Evolutionary conservation across 2,113 vertebrate species (phyloP), one percentile per base, ranked within the genome.

Genomic region (Pterocles gutturalis): DNA sequence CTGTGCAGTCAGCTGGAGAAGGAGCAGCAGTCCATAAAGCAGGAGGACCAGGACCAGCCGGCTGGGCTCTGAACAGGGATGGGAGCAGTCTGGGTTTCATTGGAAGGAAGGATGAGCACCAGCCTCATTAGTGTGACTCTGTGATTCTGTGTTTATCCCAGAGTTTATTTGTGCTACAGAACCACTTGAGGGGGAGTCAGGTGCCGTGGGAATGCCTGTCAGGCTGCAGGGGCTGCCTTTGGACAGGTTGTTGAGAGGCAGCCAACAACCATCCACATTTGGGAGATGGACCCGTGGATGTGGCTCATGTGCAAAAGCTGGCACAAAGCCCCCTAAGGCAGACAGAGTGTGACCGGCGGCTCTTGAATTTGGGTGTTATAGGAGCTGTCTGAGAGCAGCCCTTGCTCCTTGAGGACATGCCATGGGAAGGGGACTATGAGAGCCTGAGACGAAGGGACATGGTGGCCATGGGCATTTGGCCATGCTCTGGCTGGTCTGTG

Each of bases 401-500:
- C 10, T 18, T 1, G 0, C 31, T 38, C 33, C 38, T 24, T 1
- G 5, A 24, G 10, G 24, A 25, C 0, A 0, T 38, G 36, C 17
- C 25, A 4, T 28, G 13, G 43, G 24, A 70, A 5, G 1, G 14
- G 22, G 14, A 8, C 33, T 26, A 22, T 22, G 21, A 86, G 28
- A 51, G 7, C 57, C 66, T 51, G 36, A 76, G 43, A 24, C 38
- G 48, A 61, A 57, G 22, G n/a, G 31, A 49, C 0, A 0, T 10
- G 17, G 29, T 71, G 64, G 15, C 36, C 38, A 16, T 18, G 43
- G 21, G 21, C 0, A 0, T 38, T 43, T 48, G 28, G 53, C 11
- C 58, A 33, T 16, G 8, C 20, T 31, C 6, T 3, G 7, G 7
- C 25, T 55, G 29, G 16, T 66, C 29, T 13, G 16, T 0, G 11